Evolutionary conservation across 2,888 invertebrate genomes (phyloP), one percentile per base, ranked within the genome.

Genomic region (Synanthedon tipuliformis): DNA sequence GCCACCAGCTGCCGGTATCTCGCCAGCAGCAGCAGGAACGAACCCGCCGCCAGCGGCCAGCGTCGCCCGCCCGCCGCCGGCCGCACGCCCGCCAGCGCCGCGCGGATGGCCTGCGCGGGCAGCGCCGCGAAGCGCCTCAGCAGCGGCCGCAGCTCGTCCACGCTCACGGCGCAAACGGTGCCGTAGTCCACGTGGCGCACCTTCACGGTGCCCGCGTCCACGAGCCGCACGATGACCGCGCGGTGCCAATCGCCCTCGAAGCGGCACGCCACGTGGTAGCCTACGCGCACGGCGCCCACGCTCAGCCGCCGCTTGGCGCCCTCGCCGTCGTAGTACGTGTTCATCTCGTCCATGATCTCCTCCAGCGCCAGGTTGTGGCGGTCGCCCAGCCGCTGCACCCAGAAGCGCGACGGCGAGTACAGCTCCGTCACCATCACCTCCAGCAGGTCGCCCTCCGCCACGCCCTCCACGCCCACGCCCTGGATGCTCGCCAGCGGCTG

Each of bases 101-200:
- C 88, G 56, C 89, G 80, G 57, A 83, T 58, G 1, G 88, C 89
- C 78, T 89, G 89, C 68, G 81, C 83, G 45, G 88, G 84, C 62
- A 89, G 73, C 56, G 57, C 40, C 4, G 68, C 71, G 73, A 88
- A 90, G 50, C 62, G 61, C 40, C 73, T 73, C 60, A 61, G 78
- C 62, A 89, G 77, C 55, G 81, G 69, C 59, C 66, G 65, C 67
- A 85, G 78, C 58, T 4, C 34, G 7, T n/a, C 0, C 59, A 48
- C 63, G 2, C 27, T 0, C 61, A 76, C 78, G 54, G 65, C 63
- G 56, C 78, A 78, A 67, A 89, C 84, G 50, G 89, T 89, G 65
- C 89, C 90, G 75, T 88, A 90, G 80, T 90, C 90, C 60, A 90
- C 75, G 74, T 88, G 89, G 45, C 88, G 87, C 16, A 86, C 89